Evolutionary conservation across 2,113 vertebrate genomes (phyloP).

Genomic region (Eudyptes chrysolophus): DNA sequence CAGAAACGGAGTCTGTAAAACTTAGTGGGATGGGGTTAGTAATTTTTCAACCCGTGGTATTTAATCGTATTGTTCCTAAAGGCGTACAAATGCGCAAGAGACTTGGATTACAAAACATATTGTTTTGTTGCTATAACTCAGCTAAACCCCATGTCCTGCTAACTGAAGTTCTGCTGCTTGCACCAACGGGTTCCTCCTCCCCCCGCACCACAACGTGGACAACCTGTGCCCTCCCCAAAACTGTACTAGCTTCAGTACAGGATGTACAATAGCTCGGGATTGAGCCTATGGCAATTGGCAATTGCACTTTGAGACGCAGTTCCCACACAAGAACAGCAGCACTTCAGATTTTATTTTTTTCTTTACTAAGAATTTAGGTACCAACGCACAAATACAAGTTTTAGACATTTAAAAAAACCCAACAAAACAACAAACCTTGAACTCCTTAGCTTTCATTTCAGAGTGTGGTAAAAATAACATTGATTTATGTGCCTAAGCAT

Average conservation of each 20-base stretch:
- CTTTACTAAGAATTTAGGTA: background rate
- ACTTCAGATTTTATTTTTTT: background rate
- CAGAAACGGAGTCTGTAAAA: background rate
- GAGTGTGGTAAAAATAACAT: background rate
- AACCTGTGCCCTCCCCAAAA: background rate
- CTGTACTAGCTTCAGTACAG: background rate
- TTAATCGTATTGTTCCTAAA: background rate
- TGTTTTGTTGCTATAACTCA: background rate
- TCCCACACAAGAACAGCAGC: background rate
- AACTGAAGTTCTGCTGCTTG: background rate
- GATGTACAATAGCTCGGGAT: background rate
- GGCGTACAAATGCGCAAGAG: background rate
- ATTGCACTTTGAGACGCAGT: background rate
- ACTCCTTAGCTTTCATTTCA: background rate
- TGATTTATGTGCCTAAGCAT: background rate
- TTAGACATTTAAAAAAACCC: background rate
- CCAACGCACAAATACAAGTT: background rate
- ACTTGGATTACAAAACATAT: background rate
- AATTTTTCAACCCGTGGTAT: background rate
- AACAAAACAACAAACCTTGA: rapidly evolving
- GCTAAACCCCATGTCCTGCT: background rate
- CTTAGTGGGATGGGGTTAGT: background rate
- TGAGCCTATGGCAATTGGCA: background rate
- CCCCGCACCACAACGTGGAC: background rate
- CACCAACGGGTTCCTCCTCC: background rate